Base-by-base conservation (phyloP, 2,797 vertebrate species). In the Heteromormyrus szaboi region DNA sequence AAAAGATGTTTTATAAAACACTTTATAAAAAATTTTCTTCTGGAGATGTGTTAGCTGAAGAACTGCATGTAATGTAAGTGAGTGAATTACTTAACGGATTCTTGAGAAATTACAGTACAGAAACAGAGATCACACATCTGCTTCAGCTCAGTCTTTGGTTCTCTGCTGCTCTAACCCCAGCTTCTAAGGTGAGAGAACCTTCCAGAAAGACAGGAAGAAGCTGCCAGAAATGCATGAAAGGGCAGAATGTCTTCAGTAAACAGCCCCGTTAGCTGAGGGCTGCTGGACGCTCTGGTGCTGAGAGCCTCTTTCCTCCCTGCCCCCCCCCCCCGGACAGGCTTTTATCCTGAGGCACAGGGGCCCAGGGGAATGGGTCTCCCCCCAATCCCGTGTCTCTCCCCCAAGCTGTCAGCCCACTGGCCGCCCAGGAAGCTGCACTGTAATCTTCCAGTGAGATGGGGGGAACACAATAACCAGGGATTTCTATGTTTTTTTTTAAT, bases 371-470 rank as follows among this genome's bases (percentile, higher is more conserved):
- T n/a, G 37, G 8, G 33, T 1, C 33, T n/a, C 37, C 37, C 37
- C 2, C 1, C 4, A 3, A 44, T 9, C 37, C 17, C 2, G 2
- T 2, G 6, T 79, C 37, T 44, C 72, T 37, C 37, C 72, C 17
- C 5, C 14, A 4, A 41, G 72, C 37, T 17, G 17, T 19, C 33
- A 4, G 33, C 72, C 12, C 12, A 19, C 59, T 14, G 90, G 89
- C 88, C 68, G 86, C 87, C 84, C 90, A 88, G 84, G 87, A 84
- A 68, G 53, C 53, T 46, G 12, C 59, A 14, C 46, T 68, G 88
- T 48, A 84, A 85, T 65, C 46, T 51, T 59, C 56, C 81, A 87
- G 81, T 65, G 81, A 44, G 50, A 48, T 48, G 41, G 62, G 79
- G 89, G 81, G 88, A 68, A 9, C 22, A 29, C 14, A 56, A 22